Evolutionary conservation across 1,140 invertebrate species (phyloP), one percentile per base, ranked within the genome.

Genomic region (Heliothis subflexa): DNA sequence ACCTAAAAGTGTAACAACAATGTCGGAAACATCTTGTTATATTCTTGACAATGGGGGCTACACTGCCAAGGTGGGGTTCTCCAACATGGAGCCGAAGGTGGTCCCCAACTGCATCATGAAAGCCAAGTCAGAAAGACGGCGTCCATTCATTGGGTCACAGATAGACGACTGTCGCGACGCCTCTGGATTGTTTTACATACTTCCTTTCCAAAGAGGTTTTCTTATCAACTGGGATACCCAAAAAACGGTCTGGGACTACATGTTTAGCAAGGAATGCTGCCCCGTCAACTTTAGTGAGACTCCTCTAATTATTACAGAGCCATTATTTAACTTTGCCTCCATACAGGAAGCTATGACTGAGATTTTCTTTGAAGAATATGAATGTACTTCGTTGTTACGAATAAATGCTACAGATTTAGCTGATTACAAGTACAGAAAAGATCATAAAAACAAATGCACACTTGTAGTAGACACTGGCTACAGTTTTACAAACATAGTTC

Each of bases 81-180:
- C 97, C 7, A 96, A 95, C 40, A 94, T 94, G 62, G 95, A 96
- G 78, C 97, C 97, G 1, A 97, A 97, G 89, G 86, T 98, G 14
- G 96, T 99, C 83, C 98, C 98, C 3, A 99, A 99, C 93, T 99
- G 98, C 86, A 98, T 99, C 47, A 99, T 99, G 96, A 99, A 99
- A 96, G 98, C 98, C 0, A 99, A 99, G 94, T 99, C 97, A 85
- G 99, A 99, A 91, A 95, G 98, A 70, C 96, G 99, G 1, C 96
- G 99, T 76, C 97, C 98, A 1, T 99, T 99, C 91, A 97, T 99
- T 59, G 99, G 98, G 0, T 93, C 92, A 3, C 93, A 94, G 75
- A 93, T 94, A 0, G 98, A 99, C 78, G 99, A 99, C 82, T 99
- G 99, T 89, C 96, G 99, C 62, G 99, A 99, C 92, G 97, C 98